Evolutionary conservation across 2,888 invertebrate genomes (phyloP), one percentile per base, ranked within the genome.

Genomic region (Onchidella celtica): DNA sequence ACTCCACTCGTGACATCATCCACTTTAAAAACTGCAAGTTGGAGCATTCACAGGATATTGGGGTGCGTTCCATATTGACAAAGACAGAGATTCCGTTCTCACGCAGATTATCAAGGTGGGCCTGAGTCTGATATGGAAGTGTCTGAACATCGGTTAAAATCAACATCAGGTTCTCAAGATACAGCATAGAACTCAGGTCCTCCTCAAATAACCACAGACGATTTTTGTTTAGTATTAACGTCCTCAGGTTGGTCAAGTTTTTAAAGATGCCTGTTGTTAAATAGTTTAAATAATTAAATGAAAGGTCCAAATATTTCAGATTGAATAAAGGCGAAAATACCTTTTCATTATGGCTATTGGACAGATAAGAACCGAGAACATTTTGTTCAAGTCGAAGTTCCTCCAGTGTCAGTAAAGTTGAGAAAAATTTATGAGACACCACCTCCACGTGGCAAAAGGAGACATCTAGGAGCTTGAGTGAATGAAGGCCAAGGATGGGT

Each of bases 21-120:
- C 82, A 82, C 32, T 3, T 24, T 21, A 82, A 47, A 14, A 82
- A 82, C n/a, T 78, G 34, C 24, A 77, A 57, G 74, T 82, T 82
- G 2, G 66, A 3, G 34, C 82, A 82, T 2, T 21, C 63, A 66
- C 82, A 82, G 17, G 29, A 6, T 9, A 82, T 82, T 17, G 82
- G 82, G n/a, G 72, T 59, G 40, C 29, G 38, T 11, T 40, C 57
- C 78, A 82, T 66, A 47, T 73, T 27, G 2, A 82, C 55, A 2
- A 55, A 47, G 6, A 82, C 66, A 47, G 78, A 47, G 24, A 47
- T n/a, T 0, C 17, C 38, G 32, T 65, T 40, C 1, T 40, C 76
- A 14, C 76, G 0, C 27, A 21, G 55, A n/a, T 11, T 32, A 40
- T 82, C 74, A 29, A 82, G 61, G 29, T 78, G 77, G 17, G 57